Base-by-base conservation (phyloP, 2,888 invertebrate genomes). In the Zygothrica quintamaculata region DNA sequence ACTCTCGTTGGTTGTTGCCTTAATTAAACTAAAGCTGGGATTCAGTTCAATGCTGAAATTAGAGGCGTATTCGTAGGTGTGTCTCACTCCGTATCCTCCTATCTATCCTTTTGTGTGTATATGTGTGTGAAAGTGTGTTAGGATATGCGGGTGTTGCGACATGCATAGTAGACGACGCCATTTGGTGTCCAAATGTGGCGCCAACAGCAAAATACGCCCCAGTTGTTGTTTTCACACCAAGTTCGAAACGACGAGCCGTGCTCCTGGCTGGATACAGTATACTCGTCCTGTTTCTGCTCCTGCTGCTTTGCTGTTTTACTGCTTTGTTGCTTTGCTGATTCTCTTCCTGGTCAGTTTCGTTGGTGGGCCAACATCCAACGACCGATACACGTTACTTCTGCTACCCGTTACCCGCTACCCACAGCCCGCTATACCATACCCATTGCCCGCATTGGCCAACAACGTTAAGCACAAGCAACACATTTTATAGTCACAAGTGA, bases 401-500 rank as follows among this genome's bases (percentile, higher is more conserved):
- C n/a, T n/a, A 22, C 33, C 48, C 47, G 29, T 15, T 33, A 51
- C 85, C 85, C 80, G 82, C 77, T 33, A 8, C 37, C 37, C 11
- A 4, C 25, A 18, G 8, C 25, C 15, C 13, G 52, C 25, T 16
- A 34, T 31, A 18, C 22, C 6, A 7, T 3, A 25, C 33, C 48
- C 47, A 25, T 11, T 33, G 55, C 84, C 85, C 84, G 85, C 79
- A 82, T 79, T 64, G 53, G 64, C 47, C 62, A 56, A 60, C 77
- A 72, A 74, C 57, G 74, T 84, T 84, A 74, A 80, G 74, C 84
- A 75, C 74, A 77, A 73, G 13, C 34, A 84, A 84, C 69, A 86
- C 79, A 81, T 84, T 84, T 78, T 77, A 78, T 74, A 82, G 87
- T 72, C 77, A 73, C 86, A 86, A 88, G 87, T 87, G 88, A 89